Conservation (phyloP, 2,888 invertebrate species). For the Tenthredo notha region DNA sequence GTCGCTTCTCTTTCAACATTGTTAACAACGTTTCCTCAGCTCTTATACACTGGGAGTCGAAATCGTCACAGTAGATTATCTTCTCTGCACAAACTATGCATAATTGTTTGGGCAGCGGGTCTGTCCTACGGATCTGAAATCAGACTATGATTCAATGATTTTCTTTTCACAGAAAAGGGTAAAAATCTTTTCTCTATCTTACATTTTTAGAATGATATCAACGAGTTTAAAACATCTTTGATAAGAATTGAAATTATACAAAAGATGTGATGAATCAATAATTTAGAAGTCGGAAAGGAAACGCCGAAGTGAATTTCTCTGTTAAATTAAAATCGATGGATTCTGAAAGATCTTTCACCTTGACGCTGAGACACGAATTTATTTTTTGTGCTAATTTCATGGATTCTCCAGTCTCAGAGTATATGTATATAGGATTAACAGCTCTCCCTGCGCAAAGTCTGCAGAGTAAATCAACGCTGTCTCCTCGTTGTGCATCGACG, state of each 20-base stretch:
- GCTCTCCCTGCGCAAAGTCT: conserved; percentile 68
- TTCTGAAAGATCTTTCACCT: conserved; percentile 60
- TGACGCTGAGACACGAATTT: conserved; percentile 68
- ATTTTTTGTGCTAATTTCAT: conserved; percentile 68
- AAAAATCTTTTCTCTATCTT: background rate
- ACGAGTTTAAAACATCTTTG: background rate
- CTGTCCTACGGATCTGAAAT: conserved; percentile 67
- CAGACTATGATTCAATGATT: background rate
- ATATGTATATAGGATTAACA: conserved; percentile 67
- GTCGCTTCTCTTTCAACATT: conserved; percentile 62
- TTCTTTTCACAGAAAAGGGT: background rate
- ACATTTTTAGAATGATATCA: background rate
- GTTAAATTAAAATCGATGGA: background rate
- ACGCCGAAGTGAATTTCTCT: background rate
- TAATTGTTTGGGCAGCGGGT: conserved; percentile 69
- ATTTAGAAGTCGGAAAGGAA: background rate
- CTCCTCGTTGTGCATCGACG: conserved; percentile 52
- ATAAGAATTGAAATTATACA: background rate
- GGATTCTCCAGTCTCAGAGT: conserved; percentile 69
- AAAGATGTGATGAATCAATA: background rate
- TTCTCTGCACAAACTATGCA: conserved; percentile 67
- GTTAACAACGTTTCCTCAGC: conserved; percentile 66
- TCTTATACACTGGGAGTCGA: conserved; percentile 67
- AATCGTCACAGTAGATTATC: conserved; percentile 67
- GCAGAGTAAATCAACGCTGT: conserved; percentile 60